Evolutionary conservation across 2,888 invertebrate genomes (phyloP).

Genomic region (Marronus borbonicus): DNA sequence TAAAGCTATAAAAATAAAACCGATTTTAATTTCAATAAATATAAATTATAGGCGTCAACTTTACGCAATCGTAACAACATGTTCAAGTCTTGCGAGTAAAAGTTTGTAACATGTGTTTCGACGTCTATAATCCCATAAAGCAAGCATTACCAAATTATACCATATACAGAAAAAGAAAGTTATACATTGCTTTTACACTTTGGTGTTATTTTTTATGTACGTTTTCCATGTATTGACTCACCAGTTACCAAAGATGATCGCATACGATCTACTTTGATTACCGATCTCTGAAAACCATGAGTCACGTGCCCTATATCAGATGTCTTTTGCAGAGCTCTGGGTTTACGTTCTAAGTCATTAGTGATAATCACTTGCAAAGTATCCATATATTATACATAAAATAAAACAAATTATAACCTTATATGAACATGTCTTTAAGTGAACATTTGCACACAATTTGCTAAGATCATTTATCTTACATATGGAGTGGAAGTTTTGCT

Average conservation of each 20-base stretch:
- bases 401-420: not conserved
- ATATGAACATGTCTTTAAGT: not conserved
- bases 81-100: not conserved
- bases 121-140: conserved; percentile 35
- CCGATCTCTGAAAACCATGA: conserved; percentile 26
- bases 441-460: conserved; percentile 1
- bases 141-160: conserved; percentile 43
- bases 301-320: conserved; percentile 28
- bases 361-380: conserved; percentile 7
- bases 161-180: conserved; percentile 49
- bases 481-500: too few relatives aligned
- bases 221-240: conserved; percentile 44
- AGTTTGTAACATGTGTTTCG: conserved; percentile 4
- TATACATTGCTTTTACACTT: not conserved
- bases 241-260: conserved; percentile 45
- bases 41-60: not conserved
- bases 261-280: conserved; percentile 47
- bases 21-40: not conserved
- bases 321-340: conserved; percentile 9
- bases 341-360: conserved; percentile 13
- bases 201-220: conserved; percentile 33
- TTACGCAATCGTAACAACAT: conserved; percentile 4
- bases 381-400: not conserved
- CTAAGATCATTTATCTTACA: not conserved
- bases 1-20: not conserved